These are phyloP conservation scores for Drosophila nigrodunni DNA, from an alignment of 1,140 invertebrate species.

Conservation along the genomic window DNA sequence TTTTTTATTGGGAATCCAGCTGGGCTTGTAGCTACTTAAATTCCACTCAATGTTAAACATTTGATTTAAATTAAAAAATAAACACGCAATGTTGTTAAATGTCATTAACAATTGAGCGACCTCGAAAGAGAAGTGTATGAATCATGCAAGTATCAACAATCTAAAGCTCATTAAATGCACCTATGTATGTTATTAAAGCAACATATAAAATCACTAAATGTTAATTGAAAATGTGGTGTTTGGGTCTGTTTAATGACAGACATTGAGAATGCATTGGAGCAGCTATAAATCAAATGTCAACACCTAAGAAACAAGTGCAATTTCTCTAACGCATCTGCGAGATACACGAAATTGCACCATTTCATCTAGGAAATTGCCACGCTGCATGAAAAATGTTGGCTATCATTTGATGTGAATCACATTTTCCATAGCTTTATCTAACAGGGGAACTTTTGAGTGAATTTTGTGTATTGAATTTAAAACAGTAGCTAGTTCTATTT, in stretches of 20 bases:
- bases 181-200: background rate
- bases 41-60: slow-evolving; percentile 18
- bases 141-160: slow-evolving; percentile 7
- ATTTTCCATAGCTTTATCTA: background rate
- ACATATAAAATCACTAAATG: slow-evolving; percentile 3
- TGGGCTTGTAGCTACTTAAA: background rate
- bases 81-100: slow-evolving; percentile 27
- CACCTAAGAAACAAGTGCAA: slow-evolving; percentile 35
- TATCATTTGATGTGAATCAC: slow-evolving; percentile 47
- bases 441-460: too few relatives aligned
- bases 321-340: slow-evolving; percentile 40
- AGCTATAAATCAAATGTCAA: slow-evolving; percentile 53
- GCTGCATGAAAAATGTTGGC: slow-evolving; percentile 51
- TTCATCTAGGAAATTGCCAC: slow-evolving; percentile 51
- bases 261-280: slow-evolving; percentile 38
- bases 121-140: slow-evolving; percentile 16
- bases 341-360: slow-evolving; percentile 6
- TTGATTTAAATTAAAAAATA: slow-evolving; percentile 44
- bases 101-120: slow-evolving; percentile 19
- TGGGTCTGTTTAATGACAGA: slow-evolving; percentile 9
- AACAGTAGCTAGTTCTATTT: background rate
- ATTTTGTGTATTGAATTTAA: too few relatives aligned
- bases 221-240: slow-evolving; percentile 36
- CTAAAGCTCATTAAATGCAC: slow-evolving; percentile 9
- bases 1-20: slow-evolving; percentile 14